Conservation (phyloP, 2,113 vertebrate genomes). For the Prietella phreatophila region DNA sequence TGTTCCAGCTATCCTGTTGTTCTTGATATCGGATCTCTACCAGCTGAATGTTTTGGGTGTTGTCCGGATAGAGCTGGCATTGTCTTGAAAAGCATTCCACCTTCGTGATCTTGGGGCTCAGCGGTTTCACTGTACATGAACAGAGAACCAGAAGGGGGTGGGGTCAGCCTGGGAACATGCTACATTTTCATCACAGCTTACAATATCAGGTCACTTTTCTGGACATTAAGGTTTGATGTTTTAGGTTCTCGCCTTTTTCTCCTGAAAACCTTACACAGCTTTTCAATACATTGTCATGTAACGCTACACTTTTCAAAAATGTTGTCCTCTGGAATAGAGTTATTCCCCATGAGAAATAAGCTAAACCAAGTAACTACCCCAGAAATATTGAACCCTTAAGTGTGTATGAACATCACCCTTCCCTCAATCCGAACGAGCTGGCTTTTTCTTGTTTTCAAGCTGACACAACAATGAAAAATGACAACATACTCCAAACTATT, state of each 20-base stretch:
- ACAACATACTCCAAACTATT: background rate
- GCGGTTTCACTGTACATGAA: constrained; percentile 47
- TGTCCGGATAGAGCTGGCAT: constrained; percentile 35
- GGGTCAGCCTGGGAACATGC: background rate
- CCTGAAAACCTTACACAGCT: background rate
- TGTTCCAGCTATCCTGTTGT: constrained; percentile 50
- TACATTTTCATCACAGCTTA: background rate
- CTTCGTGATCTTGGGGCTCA: constrained; percentile 31
- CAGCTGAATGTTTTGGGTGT: constrained; percentile 17
- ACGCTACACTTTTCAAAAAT: background rate
- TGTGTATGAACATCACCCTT: background rate
- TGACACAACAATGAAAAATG: background rate
- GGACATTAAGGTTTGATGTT: background rate
- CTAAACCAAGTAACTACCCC: background rate
- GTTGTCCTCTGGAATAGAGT: background rate
- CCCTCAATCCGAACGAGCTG: background rate
- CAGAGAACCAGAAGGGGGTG: background rate
- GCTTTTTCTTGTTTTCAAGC: background rate
- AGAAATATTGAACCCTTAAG: background rate
- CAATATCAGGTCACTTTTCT: background rate
- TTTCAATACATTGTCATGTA: background rate
- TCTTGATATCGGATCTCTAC: constrained; percentile 61
- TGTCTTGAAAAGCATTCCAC: constrained; percentile 40
- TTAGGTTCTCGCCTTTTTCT: background rate
- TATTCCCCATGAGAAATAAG: background rate